Evolutionary conservation across 2,113 vertebrate genomes (phyloP), one percentile per base, ranked within the genome.

Genomic region (Apistogramma diplotaenia): DNA sequence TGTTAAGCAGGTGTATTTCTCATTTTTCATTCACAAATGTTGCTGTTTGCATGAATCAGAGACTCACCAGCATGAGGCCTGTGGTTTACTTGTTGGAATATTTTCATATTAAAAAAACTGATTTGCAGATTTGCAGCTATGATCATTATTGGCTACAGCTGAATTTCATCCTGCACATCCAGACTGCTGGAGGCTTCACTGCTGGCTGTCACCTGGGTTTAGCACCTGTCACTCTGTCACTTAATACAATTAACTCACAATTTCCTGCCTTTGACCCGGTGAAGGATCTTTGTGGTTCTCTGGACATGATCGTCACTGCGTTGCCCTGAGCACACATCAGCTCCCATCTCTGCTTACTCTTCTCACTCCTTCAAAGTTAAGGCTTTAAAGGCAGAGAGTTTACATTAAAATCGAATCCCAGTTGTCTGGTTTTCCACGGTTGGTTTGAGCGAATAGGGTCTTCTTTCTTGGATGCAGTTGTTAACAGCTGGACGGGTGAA

Each of bases 231-330:
- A 81, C 33, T 0, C 67, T 43, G 49, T 76, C 82, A 27, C 37
- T 76, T 51, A 54, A 6, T 35, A 31, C 71, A 8, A n/a, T n/a
- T n/a, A n/a, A n/a, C n/a, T 60, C 49, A 65, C 80, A 8, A 1
- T 65, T 57, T 71, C 13, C 53, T 62, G 23, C 58, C 67, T 74
- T 72, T 77, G 73, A 65, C 72, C 78, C 72, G 1, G 23, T 21
- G 21, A 31, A 18, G 31, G n/a, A 5, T 53, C 18, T 62, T 3
- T 76, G 56, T 13, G 3, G 43, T 21, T 49, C 33, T 23, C 76
- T 81, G 81, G 40, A 78, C n/a, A 23, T 58, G 81, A 89, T 65
- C 5, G 37, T 77, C 80, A 65, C 31, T 55, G 18, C 29, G 1
- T 71, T 7, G 67, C 70, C 77, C 56, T 27, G 1, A 81, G 67